Percentiles rank a stretch among this genome's conserved stretches.
These are phyloP conservation scores for Eciton burchellii DNA, from an alignment of 1,140 invertebrate genomes.

Conservation along the genomic window DNA sequence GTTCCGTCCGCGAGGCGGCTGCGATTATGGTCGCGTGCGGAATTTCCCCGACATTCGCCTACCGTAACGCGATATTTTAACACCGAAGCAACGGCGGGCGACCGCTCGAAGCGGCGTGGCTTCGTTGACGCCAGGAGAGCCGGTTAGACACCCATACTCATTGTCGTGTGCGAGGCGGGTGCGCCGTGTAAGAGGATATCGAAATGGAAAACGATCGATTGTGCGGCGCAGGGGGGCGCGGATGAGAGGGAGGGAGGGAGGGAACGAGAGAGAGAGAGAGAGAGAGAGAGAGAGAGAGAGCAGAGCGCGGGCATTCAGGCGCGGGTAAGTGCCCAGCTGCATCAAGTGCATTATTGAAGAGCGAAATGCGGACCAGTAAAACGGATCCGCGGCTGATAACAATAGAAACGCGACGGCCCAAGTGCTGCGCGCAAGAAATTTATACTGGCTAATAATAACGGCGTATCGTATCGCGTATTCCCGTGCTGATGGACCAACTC, in stretches of 20 bases:
- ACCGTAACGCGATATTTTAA: slow-evolving; percentile 61
- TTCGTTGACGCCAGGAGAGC: slow-evolving; percentile 45
- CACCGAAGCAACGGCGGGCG: slow-evolving; percentile 25
- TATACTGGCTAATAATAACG: slow-evolving; percentile 7
- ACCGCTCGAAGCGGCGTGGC: slow-evolving; percentile 30
- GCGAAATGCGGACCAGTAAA: slow-evolving; percentile 57
- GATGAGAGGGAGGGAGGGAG: too few relatives aligned
- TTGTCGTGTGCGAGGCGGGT: slow-evolving; percentile 32
- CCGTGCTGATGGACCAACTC: too few relatives aligned
- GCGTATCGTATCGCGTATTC: background rate
- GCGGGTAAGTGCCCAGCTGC: slow-evolving; percentile 49
- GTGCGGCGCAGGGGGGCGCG: too few relatives aligned
- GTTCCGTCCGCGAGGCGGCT: slow-evolving; percentile 28
- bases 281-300: too few relatives aligned
- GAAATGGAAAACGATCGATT: slow-evolving; percentile 72
- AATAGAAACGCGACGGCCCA: slow-evolving; percentile 40
- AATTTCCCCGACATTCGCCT: slow-evolving; percentile 51
- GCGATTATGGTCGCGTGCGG: too few relatives aligned
- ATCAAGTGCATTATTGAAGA: slow-evolving; percentile 66
- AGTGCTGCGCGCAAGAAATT: background rate
- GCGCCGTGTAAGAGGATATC: slow-evolving; percentile 51
- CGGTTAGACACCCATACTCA: slow-evolving; percentile 18
- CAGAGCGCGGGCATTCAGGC: slow-evolving; percentile 45
- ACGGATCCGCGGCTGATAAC: slow-evolving; percentile 54
- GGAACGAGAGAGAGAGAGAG: too few relatives aligned